Percentiles rank a stretch among this genome's conserved stretches.
These are phyloP conservation scores for Halictus rubicundus DNA, from an alignment of 1,140 invertebrate species.

Conservation along the genomic window DNA sequence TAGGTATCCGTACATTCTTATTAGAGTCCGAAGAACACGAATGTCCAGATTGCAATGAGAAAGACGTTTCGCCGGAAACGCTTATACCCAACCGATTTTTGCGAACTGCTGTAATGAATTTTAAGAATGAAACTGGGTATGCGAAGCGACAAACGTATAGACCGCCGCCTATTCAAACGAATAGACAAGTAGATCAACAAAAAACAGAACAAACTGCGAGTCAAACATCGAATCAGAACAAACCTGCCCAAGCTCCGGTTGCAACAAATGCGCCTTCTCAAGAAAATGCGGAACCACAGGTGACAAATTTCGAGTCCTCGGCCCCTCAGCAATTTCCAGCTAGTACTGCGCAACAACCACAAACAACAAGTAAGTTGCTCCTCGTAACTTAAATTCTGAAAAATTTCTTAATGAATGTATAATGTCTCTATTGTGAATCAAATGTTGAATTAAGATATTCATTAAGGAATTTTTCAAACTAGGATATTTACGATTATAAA, in stretches of 20 bases:
- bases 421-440: not conserved
- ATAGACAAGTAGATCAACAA: slow-evolving; percentile 53
- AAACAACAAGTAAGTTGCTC: slow-evolving; percentile 55
- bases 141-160: slow-evolving; percentile 75
- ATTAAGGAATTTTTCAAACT: not conserved
- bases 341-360: slow-evolving; percentile 49
- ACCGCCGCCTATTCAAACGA: slow-evolving; percentile 55
- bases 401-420: not conserved
- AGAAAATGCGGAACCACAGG: slow-evolving; percentile 51
- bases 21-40: slow-evolving; percentile 96
- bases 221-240: slow-evolving; percentile 43
- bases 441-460: not conserved
- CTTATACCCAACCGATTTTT: slow-evolving; percentile 96
- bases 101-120: slow-evolving; percentile 92
- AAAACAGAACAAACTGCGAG: slow-evolving; percentile 52
- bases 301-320: slow-evolving; percentile 44
- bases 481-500: not conserved
- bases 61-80: slow-evolving; percentile 94
- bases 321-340: slow-evolving; percentile 31
- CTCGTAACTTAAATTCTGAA: not conserved
- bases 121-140: slow-evolving; percentile 95
- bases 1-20: slow-evolving; percentile 92
- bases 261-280: slow-evolving; percentile 37
- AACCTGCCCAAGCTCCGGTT: slow-evolving; percentile 33
- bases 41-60: slow-evolving; percentile 96